Base-by-base conservation (phyloP, 2,113 vertebrate genomes). In the Rhea pennata region DNA sequence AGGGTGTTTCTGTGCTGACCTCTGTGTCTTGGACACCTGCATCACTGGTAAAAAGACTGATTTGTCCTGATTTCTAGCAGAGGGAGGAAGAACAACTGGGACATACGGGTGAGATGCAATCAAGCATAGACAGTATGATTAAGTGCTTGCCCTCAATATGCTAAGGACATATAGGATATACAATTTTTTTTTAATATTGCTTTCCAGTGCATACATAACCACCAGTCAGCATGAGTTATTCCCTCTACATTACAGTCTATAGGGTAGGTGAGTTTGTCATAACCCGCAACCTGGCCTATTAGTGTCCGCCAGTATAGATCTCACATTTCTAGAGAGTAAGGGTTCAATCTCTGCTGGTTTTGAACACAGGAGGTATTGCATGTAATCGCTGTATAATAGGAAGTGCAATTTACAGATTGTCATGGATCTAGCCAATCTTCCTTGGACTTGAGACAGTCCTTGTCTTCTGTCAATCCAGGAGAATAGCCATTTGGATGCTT, bases 371-470 rank as follows among this genome's bases (percentile, higher is more conserved):
- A 86, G 40, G 72, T 90, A 83, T 85, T 78, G 85, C 33, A 73
- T 2, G 1, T 7, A 59, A 21, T 39, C 6, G 17, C 79, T 40
- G 54, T 66, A n/a, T 40, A 85, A 84, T 44, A 82, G 48, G 44
- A 85, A 50, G 36, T 82, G 66, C 53, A 81, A 75, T 96, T 94
- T 91, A 84, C n/a, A 84, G 70, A n/a, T 66, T 93, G 83, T 75
- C 86, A 84, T 86, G 76, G 87, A 67, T 44, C 51, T 66, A 92
- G 64, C 56, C 80, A 69, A 36, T 61, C 39, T 26, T 91, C 58
- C 53, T 94, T 26, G 31, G 39, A 56, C 76, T 84, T 13, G 76
- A 44, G 76, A 40, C 76, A 58, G 26, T 87, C 56, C 48, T 48
- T 20, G 12, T 48, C 51, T 88, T 81, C 73, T 84, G 69, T 39